Conservation (phyloP, 2,888 invertebrate species). For the Argyra leucocephala region DNA sequence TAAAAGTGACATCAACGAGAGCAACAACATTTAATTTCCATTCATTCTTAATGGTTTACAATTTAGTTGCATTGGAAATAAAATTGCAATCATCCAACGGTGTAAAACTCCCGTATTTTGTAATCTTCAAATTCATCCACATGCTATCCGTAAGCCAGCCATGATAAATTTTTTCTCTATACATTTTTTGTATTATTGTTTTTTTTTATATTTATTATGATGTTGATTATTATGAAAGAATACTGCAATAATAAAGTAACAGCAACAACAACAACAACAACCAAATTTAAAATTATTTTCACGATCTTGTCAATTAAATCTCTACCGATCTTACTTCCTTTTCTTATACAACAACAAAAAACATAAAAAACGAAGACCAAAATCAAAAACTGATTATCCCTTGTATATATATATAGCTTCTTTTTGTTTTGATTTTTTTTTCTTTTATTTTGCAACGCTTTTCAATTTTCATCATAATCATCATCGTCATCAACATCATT, state of each 20-base stretch:
- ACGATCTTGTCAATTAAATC: slow-evolving; percentile 6
- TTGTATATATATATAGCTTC: too few relatives aligned
- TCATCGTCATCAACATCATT: too few relatives aligned
- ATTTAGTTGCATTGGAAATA: background rate
- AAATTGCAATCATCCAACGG: background rate
- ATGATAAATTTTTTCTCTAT: too few relatives aligned
- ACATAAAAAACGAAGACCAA: too few relatives aligned
- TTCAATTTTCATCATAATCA: background rate
- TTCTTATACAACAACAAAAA: background rate
- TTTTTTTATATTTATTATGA: too few relatives aligned
- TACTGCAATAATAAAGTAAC: too few relatives aligned
- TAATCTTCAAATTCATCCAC: background rate
- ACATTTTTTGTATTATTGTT: too few relatives aligned
- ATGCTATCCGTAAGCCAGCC: background rate
- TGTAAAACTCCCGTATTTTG: background rate
- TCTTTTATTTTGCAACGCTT: background rate
- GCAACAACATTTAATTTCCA: too few relatives aligned
- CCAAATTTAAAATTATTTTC: background rate
- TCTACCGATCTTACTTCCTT: background rate
- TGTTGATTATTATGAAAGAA: background rate
- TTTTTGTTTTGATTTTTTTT: too few relatives aligned
- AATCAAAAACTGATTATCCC: too few relatives aligned
- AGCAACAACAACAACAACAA: background rate
- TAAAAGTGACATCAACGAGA: too few relatives aligned
- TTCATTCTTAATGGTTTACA: background rate